phyloP scores from a whole-genome alignment of 2,113 vertebrate genomes.

The Xiphophorus maculatus region DNA sequence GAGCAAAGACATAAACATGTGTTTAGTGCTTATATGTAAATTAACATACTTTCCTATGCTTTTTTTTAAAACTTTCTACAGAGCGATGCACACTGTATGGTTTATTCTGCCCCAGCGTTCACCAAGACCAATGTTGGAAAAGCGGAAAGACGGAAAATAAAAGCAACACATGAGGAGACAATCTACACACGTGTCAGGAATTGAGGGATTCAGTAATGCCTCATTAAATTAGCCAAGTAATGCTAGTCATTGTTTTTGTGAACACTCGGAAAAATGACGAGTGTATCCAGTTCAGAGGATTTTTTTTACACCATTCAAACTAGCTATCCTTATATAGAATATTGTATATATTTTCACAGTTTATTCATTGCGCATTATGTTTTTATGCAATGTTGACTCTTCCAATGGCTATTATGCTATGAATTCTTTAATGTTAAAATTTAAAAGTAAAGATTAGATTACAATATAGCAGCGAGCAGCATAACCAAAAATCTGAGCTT shows the following conservation, averaged over 20 bases:
- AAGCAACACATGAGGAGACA: not conserved
- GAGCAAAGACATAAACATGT: not conserved
- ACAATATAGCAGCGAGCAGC: no score
- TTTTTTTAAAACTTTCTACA: not conserved
- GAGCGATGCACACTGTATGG: fast-evolving
- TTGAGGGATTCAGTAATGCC: no score
- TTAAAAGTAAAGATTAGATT: no score
- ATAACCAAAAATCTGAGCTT: no score
- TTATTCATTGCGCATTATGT: not conserved
- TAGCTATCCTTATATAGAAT: not conserved
- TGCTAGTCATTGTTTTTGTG: not conserved
- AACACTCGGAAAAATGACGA: not conserved
- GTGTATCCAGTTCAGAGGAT: not conserved
- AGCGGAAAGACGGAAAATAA: fast-evolving
- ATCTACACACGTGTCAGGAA: not conserved
- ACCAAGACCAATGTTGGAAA: not conserved
- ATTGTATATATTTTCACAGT: not conserved
- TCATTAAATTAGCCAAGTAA: not conserved
- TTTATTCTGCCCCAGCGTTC: fast-evolving
- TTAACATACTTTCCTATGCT: not conserved
- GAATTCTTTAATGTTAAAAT: no score
- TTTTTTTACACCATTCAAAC: not conserved
- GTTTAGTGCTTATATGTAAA: not conserved
- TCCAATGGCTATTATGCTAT: not conserved
- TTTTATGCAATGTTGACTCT: not conserved